A percentile compares a stretch with the other conserved stretches of the same genome.
Evolutionary conservation across 2,797 vertebrate species (phyloP).

Genomic region (Spatula versicolor): DNA sequence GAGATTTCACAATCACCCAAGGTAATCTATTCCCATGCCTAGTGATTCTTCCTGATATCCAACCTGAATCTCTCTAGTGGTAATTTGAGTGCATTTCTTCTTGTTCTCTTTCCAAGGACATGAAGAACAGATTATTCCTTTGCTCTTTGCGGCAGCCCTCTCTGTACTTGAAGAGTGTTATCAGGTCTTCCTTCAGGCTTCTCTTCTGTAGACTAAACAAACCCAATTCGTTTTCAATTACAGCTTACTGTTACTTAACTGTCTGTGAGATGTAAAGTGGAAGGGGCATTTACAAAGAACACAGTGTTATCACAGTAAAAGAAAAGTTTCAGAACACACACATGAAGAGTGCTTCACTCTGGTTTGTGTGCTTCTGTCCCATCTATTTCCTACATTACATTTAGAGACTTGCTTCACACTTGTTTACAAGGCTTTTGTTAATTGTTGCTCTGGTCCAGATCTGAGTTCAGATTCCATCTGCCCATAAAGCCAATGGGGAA

Average conservation of each 20-base stretch:
- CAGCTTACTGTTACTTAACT: slow-evolving; percentile 8
- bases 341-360: neutral
- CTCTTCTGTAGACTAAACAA: slow-evolving; percentile 56
- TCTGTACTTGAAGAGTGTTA: neutral
- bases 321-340: neutral
- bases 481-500: neutral
- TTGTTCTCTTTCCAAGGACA: slow-evolving; percentile 24
- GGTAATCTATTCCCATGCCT: neutral
- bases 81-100: neutral
- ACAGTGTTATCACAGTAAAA: neutral
- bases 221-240: neutral
- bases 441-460: neutral
- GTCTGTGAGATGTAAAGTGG: neutral
- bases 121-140: neutral
- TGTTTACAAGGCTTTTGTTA: neutral
- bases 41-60: slow-evolving; percentile 11
- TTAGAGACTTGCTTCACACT: neutral
- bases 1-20: neutral
- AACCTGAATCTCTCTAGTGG: neutral
- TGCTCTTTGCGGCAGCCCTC: neutral
- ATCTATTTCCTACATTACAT: neutral
- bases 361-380: neutral
- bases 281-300: neutral
- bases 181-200: slow-evolving; percentile 38
- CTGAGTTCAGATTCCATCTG: neutral